A percentile compares a stretch with the other conserved stretches of the same genome.
These are phyloP conservation scores for Epinephelus cyanopodus DNA, from an alignment of 2,113 vertebrate species.

Conservation along the genomic window DNA sequence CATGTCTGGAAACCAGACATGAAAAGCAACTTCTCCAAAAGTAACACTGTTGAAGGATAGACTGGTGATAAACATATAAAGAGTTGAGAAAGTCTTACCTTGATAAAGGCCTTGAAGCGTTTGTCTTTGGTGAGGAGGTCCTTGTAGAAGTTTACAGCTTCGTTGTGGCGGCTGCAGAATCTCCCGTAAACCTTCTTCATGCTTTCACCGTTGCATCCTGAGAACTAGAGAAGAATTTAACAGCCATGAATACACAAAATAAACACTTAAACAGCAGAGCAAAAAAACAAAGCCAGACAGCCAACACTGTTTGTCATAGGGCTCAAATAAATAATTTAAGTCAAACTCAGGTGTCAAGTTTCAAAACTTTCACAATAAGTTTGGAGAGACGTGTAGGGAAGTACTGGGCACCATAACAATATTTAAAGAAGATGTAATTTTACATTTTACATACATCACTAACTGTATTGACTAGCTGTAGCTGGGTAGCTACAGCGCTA, in stretches of 20 bases:
- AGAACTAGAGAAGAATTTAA: constrained; percentile 87
- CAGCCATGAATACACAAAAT: constrained; percentile 11
- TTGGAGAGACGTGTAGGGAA: neutral
- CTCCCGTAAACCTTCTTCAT: constrained; percentile 94
- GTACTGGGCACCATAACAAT: neutral
- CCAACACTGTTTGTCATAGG: neutral
- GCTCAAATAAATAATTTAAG: neutral
- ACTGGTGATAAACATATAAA: neutral
- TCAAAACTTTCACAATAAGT: too few relatives aligned
- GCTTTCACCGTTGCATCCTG: constrained; percentile 88
- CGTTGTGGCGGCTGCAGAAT: constrained; percentile 96
- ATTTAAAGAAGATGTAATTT: neutral
- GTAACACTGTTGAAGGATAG: neutral
- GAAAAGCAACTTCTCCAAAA: neutral
- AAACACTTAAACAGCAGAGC: neutral
- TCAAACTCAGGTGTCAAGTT: neutral
- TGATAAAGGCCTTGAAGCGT: constrained; percentile 95
- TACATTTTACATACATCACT: neutral
- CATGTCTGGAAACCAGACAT: neutral
- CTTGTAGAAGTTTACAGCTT: constrained; percentile 95
- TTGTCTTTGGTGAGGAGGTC: constrained; percentile 94
- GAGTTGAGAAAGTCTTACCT: constrained; percentile 81
- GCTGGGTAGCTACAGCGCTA: too few relatives aligned
- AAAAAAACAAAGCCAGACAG: neutral
- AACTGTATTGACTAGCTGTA: too few relatives aligned